phyloP scores from a whole-genome alignment of 1,140 invertebrate genomes.

The Colletes latitarsis region DNA sequence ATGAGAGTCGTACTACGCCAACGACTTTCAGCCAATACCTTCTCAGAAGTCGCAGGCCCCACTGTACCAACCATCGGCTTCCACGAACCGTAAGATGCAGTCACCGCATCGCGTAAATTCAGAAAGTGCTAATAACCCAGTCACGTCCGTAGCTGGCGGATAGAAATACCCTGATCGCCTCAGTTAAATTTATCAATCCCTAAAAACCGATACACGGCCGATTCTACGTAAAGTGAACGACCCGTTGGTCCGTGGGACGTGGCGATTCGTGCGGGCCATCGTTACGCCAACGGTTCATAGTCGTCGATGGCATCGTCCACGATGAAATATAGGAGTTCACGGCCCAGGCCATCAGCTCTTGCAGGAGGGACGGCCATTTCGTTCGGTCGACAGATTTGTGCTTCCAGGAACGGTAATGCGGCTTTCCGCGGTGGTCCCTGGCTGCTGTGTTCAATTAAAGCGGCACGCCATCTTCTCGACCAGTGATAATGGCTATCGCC shows the following conservation, averaged over 20 bases:
- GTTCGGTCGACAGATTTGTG: slow-evolving; percentile 68
- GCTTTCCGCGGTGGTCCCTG: slow-evolving; percentile 55
- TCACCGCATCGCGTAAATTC: background rate
- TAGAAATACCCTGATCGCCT: slow-evolving; percentile 2
- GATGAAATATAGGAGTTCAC: slow-evolving; percentile 41
- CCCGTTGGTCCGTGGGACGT: background rate
- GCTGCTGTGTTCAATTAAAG: slow-evolving; percentile 71
- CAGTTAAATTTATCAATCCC: slow-evolving; percentile 18
- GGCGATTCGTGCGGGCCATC: slow-evolving; percentile 5
- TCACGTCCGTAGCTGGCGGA: background rate
- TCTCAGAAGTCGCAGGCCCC: background rate
- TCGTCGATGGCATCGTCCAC: slow-evolving; percentile 37
- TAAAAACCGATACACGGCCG: slow-evolving; percentile 12
- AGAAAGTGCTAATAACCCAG: slow-evolving; percentile 5
- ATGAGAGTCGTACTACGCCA: no score
- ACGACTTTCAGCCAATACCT: background rate
- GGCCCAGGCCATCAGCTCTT: slow-evolving; percentile 3
- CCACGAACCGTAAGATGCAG: background rate
- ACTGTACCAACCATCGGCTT: background rate
- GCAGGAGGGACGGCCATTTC: slow-evolving; percentile 32
- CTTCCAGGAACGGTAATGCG: slow-evolving; percentile 66
- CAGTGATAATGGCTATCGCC: slow-evolving; percentile 53
- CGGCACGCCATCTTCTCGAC: slow-evolving; percentile 62
- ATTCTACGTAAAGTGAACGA: slow-evolving; percentile 11
- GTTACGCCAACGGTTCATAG: slow-evolving; percentile 38